Base-by-base conservation (phyloP, 2,888 invertebrate species). In the Hipparchia semele region DNA sequence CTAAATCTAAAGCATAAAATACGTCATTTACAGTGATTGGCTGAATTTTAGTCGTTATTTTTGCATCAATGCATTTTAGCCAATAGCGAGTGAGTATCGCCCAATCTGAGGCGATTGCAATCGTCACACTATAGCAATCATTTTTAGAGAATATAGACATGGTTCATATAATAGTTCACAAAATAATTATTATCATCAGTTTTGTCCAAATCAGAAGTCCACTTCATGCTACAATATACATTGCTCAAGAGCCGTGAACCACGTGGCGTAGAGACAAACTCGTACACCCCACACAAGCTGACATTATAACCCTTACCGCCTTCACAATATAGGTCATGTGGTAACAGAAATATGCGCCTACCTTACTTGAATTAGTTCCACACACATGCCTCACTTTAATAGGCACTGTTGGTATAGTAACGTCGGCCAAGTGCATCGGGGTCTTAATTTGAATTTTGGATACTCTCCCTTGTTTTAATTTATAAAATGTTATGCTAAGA, bases 341-440 rank as follows among this genome's bases (percentile, higher is more conserved):
- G 45, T 33, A 39, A 53, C 51, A 67, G 51, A 72, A 58, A 67
- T 54, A 62, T 62, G 33, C 62, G 75, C 64, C 46, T 64, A 67
- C 72, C 59, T 56, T 72, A 75, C 73, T 72, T 73, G 74, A 75
- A 79, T 80, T 80, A 80, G 79, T 80, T 78, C 76, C 78, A 79
- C 78, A 73, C 80, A 80, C 78, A 80, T 80, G 80, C 80, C 64
- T 70, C 75, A 69, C 73, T 76, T 77, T 80, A 80, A 80, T 76
- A 74, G 76, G 71, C 71, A 74, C 72, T 65, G 77, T 77, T 75
- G 77, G 70, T 77, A 77, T 77, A 77, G 75, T 73, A 77, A 79
- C 78, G 72, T 70, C 67, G 69, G 68, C 74, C 76, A 72, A 80
- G 75, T 78, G 78, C 73, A 73, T 66, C 76, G 70, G 69, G 72